Percentiles rank a stretch among this genome's conserved stretches.
Evolutionary conservation across 2,888 invertebrate species (phyloP).

Genomic region (Cerceris ruficornis): DNA sequence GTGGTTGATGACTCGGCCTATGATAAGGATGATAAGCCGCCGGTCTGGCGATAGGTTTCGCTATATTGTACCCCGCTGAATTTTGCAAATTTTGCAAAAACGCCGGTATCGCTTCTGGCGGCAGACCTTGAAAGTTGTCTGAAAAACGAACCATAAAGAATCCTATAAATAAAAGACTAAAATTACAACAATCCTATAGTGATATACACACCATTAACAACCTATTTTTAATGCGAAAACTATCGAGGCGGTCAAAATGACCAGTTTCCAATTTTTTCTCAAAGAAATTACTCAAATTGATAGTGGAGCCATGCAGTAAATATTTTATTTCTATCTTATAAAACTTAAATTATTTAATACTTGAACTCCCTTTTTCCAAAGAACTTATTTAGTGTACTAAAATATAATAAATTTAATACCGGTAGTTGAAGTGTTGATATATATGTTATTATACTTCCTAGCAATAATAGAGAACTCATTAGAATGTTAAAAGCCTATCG

Average conservation of each 20-base stretch:
- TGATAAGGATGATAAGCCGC: slow-evolving; percentile 86
- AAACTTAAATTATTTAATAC: too few relatives aligned
- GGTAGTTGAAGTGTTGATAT: too few relatives aligned
- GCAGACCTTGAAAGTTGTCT: slow-evolving; percentile 79
- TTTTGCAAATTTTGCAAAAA: slow-evolving; percentile 79
- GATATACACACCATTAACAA: not conserved
- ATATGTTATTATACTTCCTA: not conserved
- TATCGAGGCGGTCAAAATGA: too few relatives aligned
- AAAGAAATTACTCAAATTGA: not conserved
- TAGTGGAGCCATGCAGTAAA: too few relatives aligned
- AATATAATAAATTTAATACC: too few relatives aligned
- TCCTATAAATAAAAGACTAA: not conserved
- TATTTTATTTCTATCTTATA: too few relatives aligned
- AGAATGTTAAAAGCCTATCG: not conserved
- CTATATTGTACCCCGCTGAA: slow-evolving; percentile 86
- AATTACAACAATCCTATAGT: not conserved
- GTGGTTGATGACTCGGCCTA: slow-evolving; percentile 83
- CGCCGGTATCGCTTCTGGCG: slow-evolving; percentile 76
- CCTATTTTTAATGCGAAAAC: not conserved
- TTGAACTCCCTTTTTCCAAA: too few relatives aligned
- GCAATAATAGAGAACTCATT: not conserved
- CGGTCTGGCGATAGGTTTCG: slow-evolving; percentile 93
- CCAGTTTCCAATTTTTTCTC: too few relatives aligned
- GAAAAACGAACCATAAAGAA: slow-evolving; percentile 16
- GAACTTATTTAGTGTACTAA: too few relatives aligned